Conservation (phyloP, 2,113 vertebrate genomes). For the Cacatua alba region DNA sequence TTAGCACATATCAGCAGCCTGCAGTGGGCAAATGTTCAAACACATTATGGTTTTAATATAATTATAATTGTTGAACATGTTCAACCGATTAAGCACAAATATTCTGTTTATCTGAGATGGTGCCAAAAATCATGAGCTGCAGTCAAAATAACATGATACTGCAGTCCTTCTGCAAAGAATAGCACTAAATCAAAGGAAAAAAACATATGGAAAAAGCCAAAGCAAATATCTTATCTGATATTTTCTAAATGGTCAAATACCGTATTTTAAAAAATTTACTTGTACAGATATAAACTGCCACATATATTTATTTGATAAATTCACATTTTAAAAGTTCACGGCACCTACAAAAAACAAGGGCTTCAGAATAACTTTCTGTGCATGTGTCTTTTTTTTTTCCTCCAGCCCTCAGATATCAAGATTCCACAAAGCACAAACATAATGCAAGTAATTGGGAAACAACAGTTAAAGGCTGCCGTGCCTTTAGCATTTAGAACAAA, state of each 20-base stretch:
- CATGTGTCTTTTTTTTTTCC: background rate
- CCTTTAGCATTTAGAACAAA: background rate
- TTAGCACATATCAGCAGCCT: constrained; percentile 46
- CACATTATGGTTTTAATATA: constrained; percentile 72
- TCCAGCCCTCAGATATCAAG: background rate
- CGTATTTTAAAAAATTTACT: constrained; percentile 46
- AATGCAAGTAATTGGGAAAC: constrained; percentile 7
- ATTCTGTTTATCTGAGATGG: constrained; percentile 75
- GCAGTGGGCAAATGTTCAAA: constrained; percentile 70
- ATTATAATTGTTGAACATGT: constrained; percentile 74
- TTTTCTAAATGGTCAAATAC: constrained; percentile 60
- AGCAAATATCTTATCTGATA: constrained; percentile 68
- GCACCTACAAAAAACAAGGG: constrained; percentile 39
- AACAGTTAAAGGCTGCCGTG: background rate
- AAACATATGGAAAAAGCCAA: constrained; percentile 50
- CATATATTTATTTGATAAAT: constrained; percentile 65
- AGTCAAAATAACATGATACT: constrained; percentile 66
- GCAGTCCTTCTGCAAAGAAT: constrained; percentile 49
- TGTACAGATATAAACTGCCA: background rate
- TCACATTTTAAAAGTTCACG: constrained; percentile 41
- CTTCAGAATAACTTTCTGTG: background rate
- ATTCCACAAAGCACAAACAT: constrained; percentile 15
- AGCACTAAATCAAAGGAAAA: constrained; percentile 53
- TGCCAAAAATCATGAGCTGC: constrained; percentile 70
- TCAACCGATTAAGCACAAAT: constrained; percentile 79